Conservation (phyloP, 2,797 vertebrate species). For the Emys orbicularis region DNA sequence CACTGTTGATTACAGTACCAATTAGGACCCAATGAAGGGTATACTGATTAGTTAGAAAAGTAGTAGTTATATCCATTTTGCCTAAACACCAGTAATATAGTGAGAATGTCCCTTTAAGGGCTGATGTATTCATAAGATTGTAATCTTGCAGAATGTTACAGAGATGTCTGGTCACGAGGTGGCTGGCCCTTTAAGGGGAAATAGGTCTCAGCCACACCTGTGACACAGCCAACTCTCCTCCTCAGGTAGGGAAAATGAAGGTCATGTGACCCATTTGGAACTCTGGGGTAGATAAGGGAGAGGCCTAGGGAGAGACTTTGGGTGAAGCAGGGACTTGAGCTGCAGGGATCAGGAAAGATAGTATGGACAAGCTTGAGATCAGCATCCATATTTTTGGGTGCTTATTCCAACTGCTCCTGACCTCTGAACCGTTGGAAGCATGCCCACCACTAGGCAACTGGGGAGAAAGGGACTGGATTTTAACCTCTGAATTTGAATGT, state of each 20-base stretch:
- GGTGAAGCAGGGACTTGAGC: neutral
- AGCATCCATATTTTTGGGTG: neutral
- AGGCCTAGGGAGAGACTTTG: too few relatives aligned
- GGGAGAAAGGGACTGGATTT: neutral
- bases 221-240: too few relatives aligned
- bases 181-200: neutral
- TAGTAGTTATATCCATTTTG: conserved; percentile 39
- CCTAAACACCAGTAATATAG: conserved; percentile 72
- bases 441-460: neutral
- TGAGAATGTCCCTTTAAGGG: conserved; percentile 75
- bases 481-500: neutral
- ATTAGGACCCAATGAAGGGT: conserved; percentile 28
- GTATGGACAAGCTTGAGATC: neutral
- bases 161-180: neutral
- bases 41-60: conserved; percentile 77
- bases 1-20: neutral
- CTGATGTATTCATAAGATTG: conserved; percentile 79
- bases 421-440: fast-evolving
- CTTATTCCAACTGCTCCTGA: neutral
- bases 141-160: conserved; percentile 15
- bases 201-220: neutral
- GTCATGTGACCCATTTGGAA: too few relatives aligned
- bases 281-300: too few relatives aligned
- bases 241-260: too few relatives aligned
- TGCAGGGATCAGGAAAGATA: neutral